Evolutionary conservation across 2,888 invertebrate species (phyloP).

Genomic region (Dynastes tityus): DNA sequence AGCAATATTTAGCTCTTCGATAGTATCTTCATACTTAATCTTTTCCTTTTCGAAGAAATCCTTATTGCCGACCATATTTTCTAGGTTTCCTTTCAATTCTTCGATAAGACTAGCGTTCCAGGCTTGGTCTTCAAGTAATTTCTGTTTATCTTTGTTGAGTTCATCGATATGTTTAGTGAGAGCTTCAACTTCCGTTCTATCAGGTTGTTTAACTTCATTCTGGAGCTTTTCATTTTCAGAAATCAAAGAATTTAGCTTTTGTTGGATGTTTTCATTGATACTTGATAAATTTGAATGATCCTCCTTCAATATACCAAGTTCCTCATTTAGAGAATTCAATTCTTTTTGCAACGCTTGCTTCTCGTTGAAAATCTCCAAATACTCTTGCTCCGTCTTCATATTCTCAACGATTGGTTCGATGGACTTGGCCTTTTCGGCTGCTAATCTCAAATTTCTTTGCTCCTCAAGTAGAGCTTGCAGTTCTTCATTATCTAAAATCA

Average conservation of each 20-base stretch:
- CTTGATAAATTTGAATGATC: constrained; percentile 58
- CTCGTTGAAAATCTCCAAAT: constrained; percentile 56
- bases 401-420: constrained; percentile 58
- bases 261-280: background rate
- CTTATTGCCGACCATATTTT: constrained; percentile 65
- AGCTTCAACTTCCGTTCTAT: constrained; percentile 56
- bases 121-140: constrained; percentile 16
- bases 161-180: constrained; percentile 55
- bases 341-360: constrained; percentile 52
- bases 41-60: constrained; percentile 20
- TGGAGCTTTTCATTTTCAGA: constrained; percentile 40
- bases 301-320: constrained; percentile 52
- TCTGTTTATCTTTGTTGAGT: constrained; percentile 48
- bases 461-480: constrained; percentile 75
- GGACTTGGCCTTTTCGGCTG: constrained; percentile 63
- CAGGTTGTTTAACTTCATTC: constrained; percentile 52
- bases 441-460: constrained; percentile 67
- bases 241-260: background rate
- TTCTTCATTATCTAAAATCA: constrained; percentile 77
- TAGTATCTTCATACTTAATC: constrained; percentile 8
- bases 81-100: constrained; percentile 58
- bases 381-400: constrained; percentile 61
- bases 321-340: constrained; percentile 43
- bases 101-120: constrained; percentile 43
- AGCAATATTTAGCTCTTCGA: constrained; percentile 5